A percentile compares a stretch with the other conserved stretches of the same genome.
These are phyloP conservation scores for Nemurella pictetii DNA, from an alignment of 2,888 invertebrate species.

Conservation along the genomic window DNA sequence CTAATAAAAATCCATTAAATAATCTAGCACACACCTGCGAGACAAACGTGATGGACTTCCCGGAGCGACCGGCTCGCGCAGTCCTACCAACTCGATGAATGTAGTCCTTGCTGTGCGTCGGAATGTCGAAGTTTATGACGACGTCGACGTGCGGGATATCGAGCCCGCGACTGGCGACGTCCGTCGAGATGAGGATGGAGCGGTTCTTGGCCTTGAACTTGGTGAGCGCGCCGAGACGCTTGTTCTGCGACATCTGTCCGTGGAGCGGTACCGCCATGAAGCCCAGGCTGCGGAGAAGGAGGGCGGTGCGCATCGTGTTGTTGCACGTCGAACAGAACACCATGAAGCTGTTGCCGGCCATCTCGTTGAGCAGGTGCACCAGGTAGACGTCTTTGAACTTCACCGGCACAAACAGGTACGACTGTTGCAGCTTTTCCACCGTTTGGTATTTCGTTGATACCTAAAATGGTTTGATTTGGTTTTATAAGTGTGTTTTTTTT, in stretches of 20 bases:
- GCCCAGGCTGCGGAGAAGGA: constrained; percentile 88
- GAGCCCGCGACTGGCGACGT: constrained; percentile 97
- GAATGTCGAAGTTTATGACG: constrained; percentile 97
- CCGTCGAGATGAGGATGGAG: constrained; percentile 96
- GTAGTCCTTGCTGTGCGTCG: constrained; percentile 98
- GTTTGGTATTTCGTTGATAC: constrained; percentile 95
- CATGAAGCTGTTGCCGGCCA: constrained; percentile 95
- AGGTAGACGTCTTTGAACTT: constrained; percentile 98
- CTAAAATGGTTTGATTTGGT: background rate
- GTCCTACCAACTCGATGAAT: constrained; percentile 97
- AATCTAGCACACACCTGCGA: constrained; percentile 77
- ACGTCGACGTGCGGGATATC: constrained; percentile 99
- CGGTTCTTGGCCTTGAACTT: constrained; percentile 94
- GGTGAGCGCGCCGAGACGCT: constrained; percentile 89
- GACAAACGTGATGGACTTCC: constrained; percentile 93
- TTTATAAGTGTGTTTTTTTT: no score
- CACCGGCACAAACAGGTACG: constrained; percentile 91
- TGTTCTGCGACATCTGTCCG: constrained; percentile 98
- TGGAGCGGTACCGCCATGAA: constrained; percentile 95
- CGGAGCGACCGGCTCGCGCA: constrained; percentile 92
- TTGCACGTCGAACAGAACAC: constrained; percentile 96
- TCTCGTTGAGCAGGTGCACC: constrained; percentile 91
- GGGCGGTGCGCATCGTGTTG: constrained; percentile 84
- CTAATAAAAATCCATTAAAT: no score
- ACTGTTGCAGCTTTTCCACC: constrained; percentile 93